These are phyloP conservation scores for Lichenostomus cassidix DNA, from an alignment of 2,113 vertebrate genomes.

Conservation along the genomic window DNA sequence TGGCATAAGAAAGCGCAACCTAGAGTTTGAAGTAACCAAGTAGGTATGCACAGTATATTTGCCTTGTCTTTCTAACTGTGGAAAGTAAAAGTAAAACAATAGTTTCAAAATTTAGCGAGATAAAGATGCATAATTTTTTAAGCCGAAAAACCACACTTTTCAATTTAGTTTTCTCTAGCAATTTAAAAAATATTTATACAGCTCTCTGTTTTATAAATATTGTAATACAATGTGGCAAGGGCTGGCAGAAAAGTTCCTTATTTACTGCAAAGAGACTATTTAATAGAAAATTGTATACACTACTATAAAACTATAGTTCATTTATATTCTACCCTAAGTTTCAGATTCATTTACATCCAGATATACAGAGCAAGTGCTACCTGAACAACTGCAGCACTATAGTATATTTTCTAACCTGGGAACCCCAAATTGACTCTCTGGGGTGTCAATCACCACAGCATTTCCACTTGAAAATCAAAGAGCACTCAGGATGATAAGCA, in stretches of 20 bases:
- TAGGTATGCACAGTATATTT: not conserved
- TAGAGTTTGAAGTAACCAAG: not conserved
- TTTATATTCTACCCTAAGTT: not conserved
- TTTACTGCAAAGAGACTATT: not conserved
- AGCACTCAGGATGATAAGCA: not conserved
- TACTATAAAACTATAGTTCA: not conserved
- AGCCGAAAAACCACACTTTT: not conserved
- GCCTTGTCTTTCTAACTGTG: not conserved
- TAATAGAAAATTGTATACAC: not conserved
- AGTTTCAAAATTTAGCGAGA: not conserved
- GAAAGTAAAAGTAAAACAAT: not conserved
- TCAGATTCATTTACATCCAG: not conserved
- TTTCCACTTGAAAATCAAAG: not conserved
- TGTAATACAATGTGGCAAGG: not conserved
- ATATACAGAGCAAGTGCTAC: not conserved
- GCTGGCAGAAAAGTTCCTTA: not conserved
- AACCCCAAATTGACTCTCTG: not conserved
- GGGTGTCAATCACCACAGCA: not conserved
- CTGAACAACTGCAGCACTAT: not conserved
- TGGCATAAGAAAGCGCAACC: not conserved
- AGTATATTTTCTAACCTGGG: not conserved
- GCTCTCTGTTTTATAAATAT: not conserved
- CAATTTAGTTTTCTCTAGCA: not conserved
- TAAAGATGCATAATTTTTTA: not conserved
- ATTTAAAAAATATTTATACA: not conserved